Conservation (phyloP, 2,113 vertebrate species). For the Isurus oxyrinchus region DNA sequence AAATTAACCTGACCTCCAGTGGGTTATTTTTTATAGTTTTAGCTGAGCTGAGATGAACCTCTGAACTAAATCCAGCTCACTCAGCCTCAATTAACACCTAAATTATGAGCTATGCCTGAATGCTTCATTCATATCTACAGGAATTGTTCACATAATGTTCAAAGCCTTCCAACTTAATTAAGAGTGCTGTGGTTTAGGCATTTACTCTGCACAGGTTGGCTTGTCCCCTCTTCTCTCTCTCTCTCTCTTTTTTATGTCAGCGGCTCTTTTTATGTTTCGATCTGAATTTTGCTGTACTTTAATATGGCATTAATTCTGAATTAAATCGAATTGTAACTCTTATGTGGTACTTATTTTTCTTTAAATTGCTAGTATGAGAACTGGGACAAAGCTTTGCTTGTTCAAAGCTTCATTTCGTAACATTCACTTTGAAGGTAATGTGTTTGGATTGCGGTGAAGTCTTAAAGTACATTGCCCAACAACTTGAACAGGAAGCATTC, state of each 20-base stretch:
- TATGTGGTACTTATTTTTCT: neutral
- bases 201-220: neutral
- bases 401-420: conserved; percentile 25
- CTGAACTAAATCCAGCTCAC: neutral
- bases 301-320: neutral
- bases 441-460: conserved; percentile 14
- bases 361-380: neutral
- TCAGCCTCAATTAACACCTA: neutral
- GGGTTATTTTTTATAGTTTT: neutral
- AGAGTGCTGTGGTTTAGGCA: neutral
- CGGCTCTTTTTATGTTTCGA: too few species aligned
- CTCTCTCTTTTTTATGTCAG: neutral
- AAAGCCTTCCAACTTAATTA: neutral
- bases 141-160: conserved; percentile 6
- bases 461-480: conserved; percentile 16
- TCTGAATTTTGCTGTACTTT: neutral
- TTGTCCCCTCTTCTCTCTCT: neutral
- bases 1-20: neutral
- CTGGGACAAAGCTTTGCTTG: conserved; percentile 11
- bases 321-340: neutral
- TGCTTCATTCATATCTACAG: conserved; percentile 3
- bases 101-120: neutral
- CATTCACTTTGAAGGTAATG: conserved; percentile 24
- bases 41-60: neutral
- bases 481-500: conserved; percentile 33